Evolutionary conservation across 2,113 vertebrate species (phyloP), one percentile per base, ranked within the genome.

Genomic region (Rhinoptilus africanus): DNA sequence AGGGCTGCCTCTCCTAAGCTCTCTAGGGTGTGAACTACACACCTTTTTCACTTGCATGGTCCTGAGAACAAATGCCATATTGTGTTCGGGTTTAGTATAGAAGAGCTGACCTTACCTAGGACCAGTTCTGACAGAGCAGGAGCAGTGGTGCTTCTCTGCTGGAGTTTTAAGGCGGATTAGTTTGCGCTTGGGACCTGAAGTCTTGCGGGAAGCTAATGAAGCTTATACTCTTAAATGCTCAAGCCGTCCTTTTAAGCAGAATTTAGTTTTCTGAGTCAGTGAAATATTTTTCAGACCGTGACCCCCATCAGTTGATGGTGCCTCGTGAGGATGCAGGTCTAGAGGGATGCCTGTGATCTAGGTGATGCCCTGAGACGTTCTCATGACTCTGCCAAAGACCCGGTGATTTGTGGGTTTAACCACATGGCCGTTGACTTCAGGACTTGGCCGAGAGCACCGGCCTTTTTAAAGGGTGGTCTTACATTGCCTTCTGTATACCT

Each of bases 231-330:
- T 47, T 91, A 89, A 90, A 69, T 69, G 50, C 28, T 71, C 17
- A 63, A 47, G 28, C 28, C 12, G 59, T 93, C n/a, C 12, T 94
- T 89, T 69, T 0, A 2, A 72, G 30, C 34, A 73, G 74, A 91
- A 75, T 92, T 91, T 79, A 79, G 64, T 89, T 95, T 96, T 57
- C 37, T 59, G 57, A 92, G 71, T 57, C 67, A 43, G 30, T 90
- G 90, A 82, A 88, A 10, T 80, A 32, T 66, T 93, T 96, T 85
- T 90, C 45, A 66, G 78, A 9, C 5, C 47, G 34, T 88, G 59
- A 80, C 45, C 39, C 13, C n/a, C 23, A 0, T 64, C 18, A 30
- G 45, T 79, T 68, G 50, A 45, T 48, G 35, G 30, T 77, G 20
- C 68, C 50, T 54, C 54, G 39, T 93, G 53, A 95, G 41, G 71